A percentile compares a stretch with the other conserved stretches of the same genome.
phyloP scores from a whole-genome alignment of 2,888 invertebrate genomes.

The Lottia gigantea region DNA sequence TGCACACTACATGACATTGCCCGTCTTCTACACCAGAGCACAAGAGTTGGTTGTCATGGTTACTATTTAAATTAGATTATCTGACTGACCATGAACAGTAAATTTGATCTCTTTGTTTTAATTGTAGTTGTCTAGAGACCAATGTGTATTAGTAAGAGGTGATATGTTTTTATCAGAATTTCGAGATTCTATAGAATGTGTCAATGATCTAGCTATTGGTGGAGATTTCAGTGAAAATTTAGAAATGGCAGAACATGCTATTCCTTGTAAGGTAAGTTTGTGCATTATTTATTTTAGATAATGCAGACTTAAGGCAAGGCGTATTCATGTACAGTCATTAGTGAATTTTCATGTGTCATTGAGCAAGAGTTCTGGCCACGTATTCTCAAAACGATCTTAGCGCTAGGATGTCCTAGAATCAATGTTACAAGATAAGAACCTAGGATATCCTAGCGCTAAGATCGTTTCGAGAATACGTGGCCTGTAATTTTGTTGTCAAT shows the following conservation, averaged over 20 bases:
- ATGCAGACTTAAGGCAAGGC: background rate
- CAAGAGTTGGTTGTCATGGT: too few species aligned
- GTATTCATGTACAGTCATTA: background rate
- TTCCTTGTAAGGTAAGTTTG: slow-evolving; percentile 52
- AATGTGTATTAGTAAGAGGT: slow-evolving; percentile 77
- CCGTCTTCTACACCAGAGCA: too few species aligned
- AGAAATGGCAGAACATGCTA: slow-evolving; percentile 39
- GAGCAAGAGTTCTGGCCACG: background rate
- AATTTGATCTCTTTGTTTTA: too few species aligned
- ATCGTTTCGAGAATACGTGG: too few species aligned
- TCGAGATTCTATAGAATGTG: slow-evolving; percentile 80
- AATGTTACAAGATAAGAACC: too few species aligned
- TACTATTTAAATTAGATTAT: too few species aligned
- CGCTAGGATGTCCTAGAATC: too few species aligned
- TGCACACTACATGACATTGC: background rate
- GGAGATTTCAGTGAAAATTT: slow-evolving; percentile 69
- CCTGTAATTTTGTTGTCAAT: background rate
- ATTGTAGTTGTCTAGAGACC: slow-evolving; percentile 45
- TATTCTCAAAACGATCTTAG: too few species aligned
- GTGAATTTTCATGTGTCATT: background rate
- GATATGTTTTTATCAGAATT: slow-evolving; percentile 78
- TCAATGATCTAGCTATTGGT: slow-evolving; percentile 74
- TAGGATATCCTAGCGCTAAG: too few species aligned
- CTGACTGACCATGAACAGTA: too few species aligned
- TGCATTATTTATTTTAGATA: slow-evolving; percentile 20